Base-by-base conservation (phyloP, 1,140 invertebrate species). In the Aleiodes sp. region DNA sequence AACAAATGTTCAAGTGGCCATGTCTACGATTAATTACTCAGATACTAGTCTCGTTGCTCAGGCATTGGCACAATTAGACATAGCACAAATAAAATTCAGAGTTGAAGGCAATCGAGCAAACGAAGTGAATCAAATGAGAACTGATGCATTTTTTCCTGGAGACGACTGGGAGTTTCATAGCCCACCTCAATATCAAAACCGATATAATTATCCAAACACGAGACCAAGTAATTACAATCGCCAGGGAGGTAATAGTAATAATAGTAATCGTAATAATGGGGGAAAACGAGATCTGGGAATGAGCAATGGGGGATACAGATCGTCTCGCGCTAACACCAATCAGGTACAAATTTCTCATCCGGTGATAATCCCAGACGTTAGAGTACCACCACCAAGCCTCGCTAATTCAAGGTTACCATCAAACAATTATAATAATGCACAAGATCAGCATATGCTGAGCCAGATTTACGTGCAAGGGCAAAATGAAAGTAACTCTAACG, bases 51-150 rank as follows among this genome's bases (percentile, higher is more conserved):
- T 12, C 39, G 33, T 75, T 1, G 46, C n/a, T 9, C 72, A 73
- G 46, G 60, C 72, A 4, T 65, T 75, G 14, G 52, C 26, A 6
- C 19, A 71, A 19, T 57, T 75, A 21, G 72, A 75, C 68, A 21
- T 37, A 33, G 52, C 63, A 28, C 29, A 57, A 9, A 10, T 29
- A 19, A 68, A 72, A 68, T 7, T 41, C 2, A 64, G 65, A 43
- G 63, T 65, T 21, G 56, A 68, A 62, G 39, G 14, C n/a, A 41
- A 41, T 41, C 9, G 3, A 3, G n/a, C 3, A 41, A n/a, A 7
- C 14, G 3, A n/a, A 6, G 39, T 41, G 9, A 41, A 6, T 41
- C 39, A 41, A 41, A 41, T 41, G 3, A 14, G 14, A 41, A 14
- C 39, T 7, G 39, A 41, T 4, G 39, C 9, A n/a, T 8, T 41